Evolutionary conservation across 2,797 vertebrate species (phyloP), one percentile per base, ranked within the genome.

Genomic region (Thalassophryne amazonica): DNA sequence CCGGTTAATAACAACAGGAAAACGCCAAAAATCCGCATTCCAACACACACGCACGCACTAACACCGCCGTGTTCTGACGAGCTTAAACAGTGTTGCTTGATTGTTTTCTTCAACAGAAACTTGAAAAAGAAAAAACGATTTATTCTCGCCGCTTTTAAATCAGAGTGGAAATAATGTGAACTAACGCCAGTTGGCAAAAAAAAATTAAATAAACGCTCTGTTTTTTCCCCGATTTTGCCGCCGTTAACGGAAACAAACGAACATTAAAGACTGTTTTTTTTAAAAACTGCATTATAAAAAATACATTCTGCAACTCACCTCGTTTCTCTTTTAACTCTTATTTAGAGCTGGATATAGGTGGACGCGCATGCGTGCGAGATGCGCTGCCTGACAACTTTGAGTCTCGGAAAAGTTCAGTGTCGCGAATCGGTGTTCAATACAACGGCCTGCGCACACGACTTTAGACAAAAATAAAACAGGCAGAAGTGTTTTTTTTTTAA

Each of bases 301-400:
- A n/a, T n/a, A n/a, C n/a, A n/a, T n/a, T n/a, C n/a, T 88, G 87
- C 80, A 90, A 93, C 91, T 93, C 90, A 93, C 91, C 91, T 93
- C 90, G 89, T 91, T 90, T 91, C 87, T 91, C 86, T 91, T 89
- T 87, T 89, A 91, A 91, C 91, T 93, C 91, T 92, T 91, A 92
- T 92, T 92, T 88, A 80, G 88, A 91, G 89, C 90, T 85, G 88
- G 86, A 84, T 78, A 78, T 78, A 78, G 73, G 42, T 47, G 53
- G 67, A 46, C 84, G 90, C 91, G 91, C 91, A 92, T 92, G 91
- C 91, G 91, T 74, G 43, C 3, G 50, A 69, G 79, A 81, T 82
- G 81, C 81, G 90, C 88, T 77, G 86, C 73, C 84, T 86, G 88
- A 88, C 88, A 93, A 93, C 87, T 93, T 92, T 88, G 83, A 81